A percentile compares a stretch with the other conserved stretches of the same genome.
phyloP scores from a whole-genome alignment of 2,888 invertebrate genomes.

The Agriotes lineatus region DNA sequence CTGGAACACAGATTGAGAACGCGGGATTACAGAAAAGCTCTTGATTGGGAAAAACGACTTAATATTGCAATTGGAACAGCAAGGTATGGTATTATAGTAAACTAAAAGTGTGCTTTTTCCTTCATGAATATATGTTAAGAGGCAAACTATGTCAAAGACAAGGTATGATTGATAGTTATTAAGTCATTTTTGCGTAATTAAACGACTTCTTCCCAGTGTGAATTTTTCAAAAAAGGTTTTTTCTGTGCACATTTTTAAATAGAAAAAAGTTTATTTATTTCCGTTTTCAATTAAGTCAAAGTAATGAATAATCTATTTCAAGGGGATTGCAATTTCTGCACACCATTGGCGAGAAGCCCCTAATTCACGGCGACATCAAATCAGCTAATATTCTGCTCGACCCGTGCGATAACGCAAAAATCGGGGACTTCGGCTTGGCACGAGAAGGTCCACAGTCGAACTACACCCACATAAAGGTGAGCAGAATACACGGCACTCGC shows the following conservation, averaged over 20 bases:
- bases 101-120: too few species aligned
- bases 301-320: too few species aligned
- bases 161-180: too few species aligned
- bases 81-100: too few species aligned
- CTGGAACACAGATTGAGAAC: slow-evolving; percentile 83
- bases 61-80: slow-evolving; percentile 89
- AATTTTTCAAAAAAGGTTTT: too few species aligned
- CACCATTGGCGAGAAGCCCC: slow-evolving; percentile 81
- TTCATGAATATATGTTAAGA: too few species aligned
- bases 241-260: too few species aligned
- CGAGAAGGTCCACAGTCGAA: slow-evolving; percentile 79
- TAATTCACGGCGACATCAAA: slow-evolving; percentile 97
- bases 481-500: slow-evolving; percentile 90
- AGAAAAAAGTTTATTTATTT: too few species aligned
- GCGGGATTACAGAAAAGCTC: slow-evolving; percentile 56
- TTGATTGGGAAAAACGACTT: slow-evolving; percentile 83
- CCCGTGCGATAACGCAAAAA: slow-evolving; percentile 86
- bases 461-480: slow-evolving; percentile 76
- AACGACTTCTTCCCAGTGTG: too few species aligned
- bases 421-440: slow-evolving; percentile 96
- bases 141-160: too few species aligned
- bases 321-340: slow-evolving; percentile 93
- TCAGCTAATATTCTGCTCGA: slow-evolving; percentile 95
- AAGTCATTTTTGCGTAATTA: too few species aligned
- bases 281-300: too few species aligned